Evolutionary conservation across 1,140 invertebrate genomes (phyloP), one percentile per base, ranked within the genome.

Genomic region (Nylanderia fulva): DNA sequence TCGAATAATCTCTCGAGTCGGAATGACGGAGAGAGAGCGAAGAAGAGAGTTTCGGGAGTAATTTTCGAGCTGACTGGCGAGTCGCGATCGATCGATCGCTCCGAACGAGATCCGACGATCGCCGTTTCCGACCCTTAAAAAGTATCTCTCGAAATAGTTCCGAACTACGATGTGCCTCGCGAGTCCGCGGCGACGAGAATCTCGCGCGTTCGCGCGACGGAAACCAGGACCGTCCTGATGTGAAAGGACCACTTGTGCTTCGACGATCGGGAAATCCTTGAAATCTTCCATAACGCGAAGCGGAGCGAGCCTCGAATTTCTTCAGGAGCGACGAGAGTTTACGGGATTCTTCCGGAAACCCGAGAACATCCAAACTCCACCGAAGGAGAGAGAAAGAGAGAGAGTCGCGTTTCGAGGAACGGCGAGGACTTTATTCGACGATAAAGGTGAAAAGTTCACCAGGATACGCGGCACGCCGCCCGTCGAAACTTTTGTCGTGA

Each of bases 361-460:
- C 36, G 5, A 45, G n/a, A 68, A 29, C 24, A 54, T 79, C 39
- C 36, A 71, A 82, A 58, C 18, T 24, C 8, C n/a, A 15, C 18
- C 66, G 66, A n/a, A n/a, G n/a, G n/a, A n/a, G n/a, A n/a, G n/a
- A n/a, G n/a, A n/a, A n/a, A n/a, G n/a, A n/a, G n/a, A n/a, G n/a
- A n/a, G n/a, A 52, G 39, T 24, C 48, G 66, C 24, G 75, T 27
- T n/a, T n/a, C 15, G 11, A 68, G 45, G 9, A 71, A 52, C 36
- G 15, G 13, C 24, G 52, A 58, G 24, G 52, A 82, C 27, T 24
- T 58, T 9, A 29, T n/a, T n/a, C 54, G 66, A 74, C 54, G 74
- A 72, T 72, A 66, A 71, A 77, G 45, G 33, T 52, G 58, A n/a
- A 86, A 85, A 86, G 86, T 86, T 88, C 71, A 33, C 56, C 39